A percentile compares a stretch with the other conserved stretches of the same genome.
Conservation (phyloP, 2,888 invertebrate genomes). For the Phyto melanocephala region DNA sequence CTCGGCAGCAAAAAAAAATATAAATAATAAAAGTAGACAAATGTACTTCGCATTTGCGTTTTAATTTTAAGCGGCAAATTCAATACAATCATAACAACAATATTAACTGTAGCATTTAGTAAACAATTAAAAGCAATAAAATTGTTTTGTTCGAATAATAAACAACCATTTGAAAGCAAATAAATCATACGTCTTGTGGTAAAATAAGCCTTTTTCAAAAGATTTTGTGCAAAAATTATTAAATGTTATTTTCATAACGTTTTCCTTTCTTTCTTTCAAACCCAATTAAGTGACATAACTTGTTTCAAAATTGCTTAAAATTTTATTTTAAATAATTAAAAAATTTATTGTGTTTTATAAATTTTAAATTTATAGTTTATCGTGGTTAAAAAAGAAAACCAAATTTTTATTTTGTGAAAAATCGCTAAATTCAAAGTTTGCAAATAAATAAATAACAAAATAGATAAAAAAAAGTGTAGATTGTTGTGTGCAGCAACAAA, state of each 20-base stretch:
- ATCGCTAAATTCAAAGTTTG: neutral
- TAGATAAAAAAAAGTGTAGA: conserved; percentile 18
- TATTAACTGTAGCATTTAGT: conserved; percentile 21
- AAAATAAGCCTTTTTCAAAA: neutral
- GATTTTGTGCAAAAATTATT: neutral
- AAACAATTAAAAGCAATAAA: conserved; percentile 47
- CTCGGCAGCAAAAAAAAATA: conserved; percentile 10
- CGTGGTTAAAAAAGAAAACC: no score
- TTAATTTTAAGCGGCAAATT: conserved; percentile 44
- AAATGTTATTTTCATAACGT: neutral
- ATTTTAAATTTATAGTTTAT: neutral
- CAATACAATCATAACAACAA: neutral
- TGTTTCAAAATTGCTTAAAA: neutral
- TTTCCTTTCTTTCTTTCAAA: no score
- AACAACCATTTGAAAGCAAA: conserved; percentile 1
- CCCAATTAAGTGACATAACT: no score
- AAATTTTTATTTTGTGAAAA: no score
- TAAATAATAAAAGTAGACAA: conserved; percentile 9
- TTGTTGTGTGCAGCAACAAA: conserved; percentile 11
- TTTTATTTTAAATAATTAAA: neutral
- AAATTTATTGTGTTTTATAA: neutral
- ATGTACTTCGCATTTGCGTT: conserved; percentile 22
- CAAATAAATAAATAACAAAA: neutral
- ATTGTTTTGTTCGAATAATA: conserved; percentile 18
- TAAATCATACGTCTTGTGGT: conserved; percentile 61